These are phyloP conservation scores for Geotrypetes seraphini DNA, from an alignment of 2,797 vertebrate genomes.

Conservation along the genomic window DNA sequence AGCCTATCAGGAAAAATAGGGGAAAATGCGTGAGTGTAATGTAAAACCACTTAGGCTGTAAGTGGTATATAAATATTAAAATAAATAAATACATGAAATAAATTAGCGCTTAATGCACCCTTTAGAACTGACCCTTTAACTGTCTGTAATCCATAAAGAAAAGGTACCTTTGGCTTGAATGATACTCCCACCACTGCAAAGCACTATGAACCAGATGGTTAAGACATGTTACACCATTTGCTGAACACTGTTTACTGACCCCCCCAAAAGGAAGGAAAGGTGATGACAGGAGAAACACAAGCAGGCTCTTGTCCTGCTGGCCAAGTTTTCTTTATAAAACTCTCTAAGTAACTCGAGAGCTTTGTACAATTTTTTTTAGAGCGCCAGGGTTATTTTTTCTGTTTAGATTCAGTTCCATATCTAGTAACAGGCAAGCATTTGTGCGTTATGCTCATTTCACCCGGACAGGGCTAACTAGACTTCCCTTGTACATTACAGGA, in stretches of 20 bases:
- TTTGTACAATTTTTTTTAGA: slow-evolving; percentile 1
- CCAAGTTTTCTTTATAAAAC: background rate
- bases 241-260: slow-evolving; percentile 4
- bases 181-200: too few species aligned
- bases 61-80: too few species aligned
- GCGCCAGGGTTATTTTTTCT: background rate
- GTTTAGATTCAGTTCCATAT: background rate
- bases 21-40: too few species aligned
- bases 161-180: too few species aligned
- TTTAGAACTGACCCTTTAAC: too few species aligned
- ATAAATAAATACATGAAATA: too few species aligned
- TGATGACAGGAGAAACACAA: slow-evolving; percentile 4
- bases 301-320: background rate
- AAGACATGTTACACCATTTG: background rate
- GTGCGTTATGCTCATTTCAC: background rate
- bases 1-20: too few species aligned
- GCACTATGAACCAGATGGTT: background rate
- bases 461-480: background rate
- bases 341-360: slow-evolving; percentile 1
- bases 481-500: background rate
- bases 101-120: too few species aligned
- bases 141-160: too few species aligned
- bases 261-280: background rate
- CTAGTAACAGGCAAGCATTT: background rate
- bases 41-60: too few species aligned